These are phyloP conservation scores for Mustelus asterias DNA, from an alignment of 2,113 vertebrate genomes.

Conservation along the genomic window DNA sequence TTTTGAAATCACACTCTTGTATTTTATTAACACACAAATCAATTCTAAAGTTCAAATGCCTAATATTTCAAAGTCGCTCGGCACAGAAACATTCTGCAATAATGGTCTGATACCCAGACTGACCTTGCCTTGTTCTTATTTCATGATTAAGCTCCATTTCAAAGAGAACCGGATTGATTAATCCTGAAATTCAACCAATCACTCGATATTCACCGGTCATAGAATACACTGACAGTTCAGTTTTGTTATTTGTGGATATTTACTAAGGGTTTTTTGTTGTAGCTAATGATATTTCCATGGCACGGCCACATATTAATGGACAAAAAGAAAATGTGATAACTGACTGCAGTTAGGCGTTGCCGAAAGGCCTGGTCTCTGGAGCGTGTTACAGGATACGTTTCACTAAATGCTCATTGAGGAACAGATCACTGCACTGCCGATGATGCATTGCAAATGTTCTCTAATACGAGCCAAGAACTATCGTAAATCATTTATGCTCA, in stretches of 20 bases:
- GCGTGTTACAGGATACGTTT: neutral
- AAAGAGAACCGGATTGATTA: neutral
- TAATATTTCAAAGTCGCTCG: neutral
- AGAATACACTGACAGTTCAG: neutral
- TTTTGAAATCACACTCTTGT: no score
- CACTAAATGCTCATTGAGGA: neutral
- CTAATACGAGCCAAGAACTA: neutral
- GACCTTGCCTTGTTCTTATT: neutral
- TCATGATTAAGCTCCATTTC: neutral
- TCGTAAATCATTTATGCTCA: conserved; percentile 6
- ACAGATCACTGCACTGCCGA: neutral
- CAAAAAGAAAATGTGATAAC: neutral
- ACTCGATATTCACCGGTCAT: neutral
- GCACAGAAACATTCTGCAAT: neutral
- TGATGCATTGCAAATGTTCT: neutral
- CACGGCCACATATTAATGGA: neutral
- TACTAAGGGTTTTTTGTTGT: neutral
- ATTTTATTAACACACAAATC: neutral
- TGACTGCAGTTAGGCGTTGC: neutral
- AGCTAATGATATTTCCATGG: neutral
- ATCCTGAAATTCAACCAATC: neutral
- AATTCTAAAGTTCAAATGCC: neutral
- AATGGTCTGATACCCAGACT: neutral
- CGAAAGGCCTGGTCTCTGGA: neutral
- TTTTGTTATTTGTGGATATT: neutral